These are phyloP conservation scores for Opisthocomus hoazin DNA, from an alignment of 2,113 vertebrate species.

Conservation along the genomic window DNA sequence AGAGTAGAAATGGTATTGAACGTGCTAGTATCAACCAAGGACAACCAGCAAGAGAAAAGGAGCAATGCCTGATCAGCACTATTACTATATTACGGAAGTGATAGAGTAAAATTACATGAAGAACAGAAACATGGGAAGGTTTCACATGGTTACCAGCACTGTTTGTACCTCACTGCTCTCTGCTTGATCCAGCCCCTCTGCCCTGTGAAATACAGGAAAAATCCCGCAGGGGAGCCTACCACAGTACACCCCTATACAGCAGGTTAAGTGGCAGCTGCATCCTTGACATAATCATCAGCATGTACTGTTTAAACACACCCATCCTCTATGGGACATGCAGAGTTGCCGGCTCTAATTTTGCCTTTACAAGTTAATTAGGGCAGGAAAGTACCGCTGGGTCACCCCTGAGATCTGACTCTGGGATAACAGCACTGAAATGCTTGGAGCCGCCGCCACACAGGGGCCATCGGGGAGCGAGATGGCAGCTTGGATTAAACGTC, in stretches of 20 bases:
- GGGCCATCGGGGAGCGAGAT: background rate
- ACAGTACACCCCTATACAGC: background rate
- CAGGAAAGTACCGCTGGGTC: accelerated
- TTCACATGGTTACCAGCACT: background rate
- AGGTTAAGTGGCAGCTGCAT: background rate
- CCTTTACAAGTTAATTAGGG: background rate
- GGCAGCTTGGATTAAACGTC: background rate
- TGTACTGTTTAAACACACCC: background rate
- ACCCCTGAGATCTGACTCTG: background rate
- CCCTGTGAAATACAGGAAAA: background rate
- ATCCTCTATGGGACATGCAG: background rate
- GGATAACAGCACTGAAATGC: background rate
- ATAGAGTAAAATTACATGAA: background rate
- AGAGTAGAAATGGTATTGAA: background rate
- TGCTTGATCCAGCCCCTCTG: background rate
- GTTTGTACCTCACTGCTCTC: background rate
- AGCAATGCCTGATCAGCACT: background rate
- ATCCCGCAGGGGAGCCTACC: background rate
- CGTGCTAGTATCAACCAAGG: background rate
- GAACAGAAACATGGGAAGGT: background rate
- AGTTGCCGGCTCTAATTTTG: background rate
- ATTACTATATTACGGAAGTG: background rate
- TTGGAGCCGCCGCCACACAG: background rate
- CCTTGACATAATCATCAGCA: background rate
- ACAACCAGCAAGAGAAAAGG: background rate